A percentile compares a stretch with the other conserved stretches of the same genome.
phyloP scores from a whole-genome alignment of 2,888 invertebrate genomes.

The Salticus scenicus region DNA sequence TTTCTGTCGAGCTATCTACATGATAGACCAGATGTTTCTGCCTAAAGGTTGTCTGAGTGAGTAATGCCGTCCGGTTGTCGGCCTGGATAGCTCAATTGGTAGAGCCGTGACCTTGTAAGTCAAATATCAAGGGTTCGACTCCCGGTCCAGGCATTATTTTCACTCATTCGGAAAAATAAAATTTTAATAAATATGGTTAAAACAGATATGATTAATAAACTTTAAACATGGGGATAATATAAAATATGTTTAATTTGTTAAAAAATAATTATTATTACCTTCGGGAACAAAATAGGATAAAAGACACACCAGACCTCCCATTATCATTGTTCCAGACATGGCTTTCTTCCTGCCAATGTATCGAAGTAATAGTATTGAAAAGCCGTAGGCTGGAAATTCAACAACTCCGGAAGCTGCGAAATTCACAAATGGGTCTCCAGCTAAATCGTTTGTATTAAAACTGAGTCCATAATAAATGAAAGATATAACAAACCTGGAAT shows the following conservation, averaged over 20 bases:
- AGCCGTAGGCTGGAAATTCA: constrained; percentile 66
- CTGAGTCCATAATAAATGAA: constrained; percentile 70
- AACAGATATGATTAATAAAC: not conserved
- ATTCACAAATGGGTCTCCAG: constrained; percentile 69
- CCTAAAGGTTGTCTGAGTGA: too few relatives aligned
- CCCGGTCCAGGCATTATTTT: too few relatives aligned
- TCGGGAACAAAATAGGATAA: constrained; percentile 26
- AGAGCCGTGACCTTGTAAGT: too few relatives aligned
- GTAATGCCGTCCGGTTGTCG: too few relatives aligned
- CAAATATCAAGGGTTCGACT: too few relatives aligned
- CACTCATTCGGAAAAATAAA: too few relatives aligned
- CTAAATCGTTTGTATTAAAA: constrained; percentile 69
- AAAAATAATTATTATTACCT: not conserved
- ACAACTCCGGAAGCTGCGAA: constrained; percentile 65
- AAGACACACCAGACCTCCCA: constrained; percentile 34
- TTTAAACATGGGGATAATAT: not conserved
- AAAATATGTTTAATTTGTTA: not conserved
- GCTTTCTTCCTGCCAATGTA: constrained; percentile 43
- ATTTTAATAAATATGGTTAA: too few relatives aligned
- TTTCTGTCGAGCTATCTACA: too few relatives aligned
- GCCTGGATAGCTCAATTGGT: too few relatives aligned
- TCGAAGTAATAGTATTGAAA: constrained; percentile 39
- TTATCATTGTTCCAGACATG: not conserved
- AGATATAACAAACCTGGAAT: constrained; percentile 63
- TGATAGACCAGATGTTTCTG: too few relatives aligned